These are phyloP conservation scores for Melanotaenia parkinsoni DNA, from an alignment of 2,797 vertebrate species.

Conservation along the genomic window DNA sequence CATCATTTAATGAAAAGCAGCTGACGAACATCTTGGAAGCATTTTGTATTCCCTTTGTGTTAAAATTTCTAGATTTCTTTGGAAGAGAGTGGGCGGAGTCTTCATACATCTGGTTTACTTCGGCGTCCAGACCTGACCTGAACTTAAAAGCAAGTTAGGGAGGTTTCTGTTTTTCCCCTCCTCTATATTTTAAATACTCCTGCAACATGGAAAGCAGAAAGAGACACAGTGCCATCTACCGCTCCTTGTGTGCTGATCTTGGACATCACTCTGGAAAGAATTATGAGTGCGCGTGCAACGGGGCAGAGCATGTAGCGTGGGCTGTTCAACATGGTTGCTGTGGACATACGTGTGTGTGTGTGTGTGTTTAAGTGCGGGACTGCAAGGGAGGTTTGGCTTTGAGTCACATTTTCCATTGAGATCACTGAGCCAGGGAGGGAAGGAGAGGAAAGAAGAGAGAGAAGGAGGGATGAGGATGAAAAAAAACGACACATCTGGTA, in stretches of 20 bases:
- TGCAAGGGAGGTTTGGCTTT: slow-evolving; percentile 54
- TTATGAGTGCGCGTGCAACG: background rate
- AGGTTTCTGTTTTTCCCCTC: background rate
- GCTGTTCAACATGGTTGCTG: slow-evolving; percentile 37
- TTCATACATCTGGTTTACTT: slow-evolving; percentile 69
- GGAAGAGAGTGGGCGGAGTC: slow-evolving; percentile 39
- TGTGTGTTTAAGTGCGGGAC: slow-evolving; percentile 22
- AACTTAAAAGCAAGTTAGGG: slow-evolving; percentile 51
- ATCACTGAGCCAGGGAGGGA: slow-evolving; percentile 56
- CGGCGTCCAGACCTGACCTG: slow-evolving; percentile 52
- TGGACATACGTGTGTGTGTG: slow-evolving; percentile 29
- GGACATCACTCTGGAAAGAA: slow-evolving; percentile 51
- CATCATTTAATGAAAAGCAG: slow-evolving; percentile 58
- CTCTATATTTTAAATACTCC: background rate
- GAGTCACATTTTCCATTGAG: slow-evolving; percentile 81
- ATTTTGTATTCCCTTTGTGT: slow-evolving; percentile 39
- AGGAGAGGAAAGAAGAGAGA: slow-evolving; percentile 13
- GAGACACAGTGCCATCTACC: slow-evolving; percentile 75
- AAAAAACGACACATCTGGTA: slow-evolving; percentile 71
- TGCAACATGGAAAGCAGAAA: slow-evolving; percentile 14
- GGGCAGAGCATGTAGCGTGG: slow-evolving; percentile 17
- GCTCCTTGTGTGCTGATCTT: slow-evolving; percentile 18
- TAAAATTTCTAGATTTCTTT: slow-evolving; percentile 11
- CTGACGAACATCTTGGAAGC: slow-evolving; percentile 44
- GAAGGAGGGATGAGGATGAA: slow-evolving; percentile 7